These are phyloP conservation scores for Porites lobata DNA, from an alignment of 92 coral and sea anemone species.

Conservation along the genomic window DNA sequence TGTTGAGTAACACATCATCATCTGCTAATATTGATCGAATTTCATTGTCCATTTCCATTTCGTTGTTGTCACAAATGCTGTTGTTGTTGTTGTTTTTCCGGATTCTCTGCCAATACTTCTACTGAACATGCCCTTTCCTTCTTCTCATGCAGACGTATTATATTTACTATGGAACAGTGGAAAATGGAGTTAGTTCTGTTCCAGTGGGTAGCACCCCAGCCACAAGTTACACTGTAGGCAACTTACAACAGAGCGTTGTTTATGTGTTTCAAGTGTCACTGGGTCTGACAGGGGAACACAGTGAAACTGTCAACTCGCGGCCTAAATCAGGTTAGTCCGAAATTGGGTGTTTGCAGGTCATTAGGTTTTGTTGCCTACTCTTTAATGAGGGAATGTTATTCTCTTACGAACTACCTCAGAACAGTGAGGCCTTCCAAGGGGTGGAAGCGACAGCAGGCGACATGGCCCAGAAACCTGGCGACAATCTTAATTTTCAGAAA, in stretches of 20 bases:
- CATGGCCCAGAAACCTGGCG: no score
- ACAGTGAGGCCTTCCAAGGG: no score
- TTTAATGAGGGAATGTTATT: no score
- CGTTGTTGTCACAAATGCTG: no score
- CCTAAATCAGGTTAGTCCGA: constrained; percentile 28
- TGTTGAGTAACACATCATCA: no score
- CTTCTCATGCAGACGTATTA: constrained; percentile 31
- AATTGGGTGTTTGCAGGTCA: background rate
- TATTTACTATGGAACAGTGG: constrained; percentile 38
- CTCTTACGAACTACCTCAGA: no score
- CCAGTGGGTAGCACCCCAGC: constrained; percentile 27
- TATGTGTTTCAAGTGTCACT: constrained; percentile 62
- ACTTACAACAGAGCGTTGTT: constrained; percentile 15
- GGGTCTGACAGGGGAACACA: constrained; percentile 38
- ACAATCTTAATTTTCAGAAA: no score
- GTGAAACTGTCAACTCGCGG: constrained; percentile 37
- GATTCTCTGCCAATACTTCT: background rate
- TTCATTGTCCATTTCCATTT: no score
- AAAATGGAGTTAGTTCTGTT: constrained; percentile 3
- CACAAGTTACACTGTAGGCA: background rate
- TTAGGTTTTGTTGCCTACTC: no score
- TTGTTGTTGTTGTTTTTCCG: background rate
- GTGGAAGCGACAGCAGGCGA: no score
- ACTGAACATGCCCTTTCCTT: background rate
- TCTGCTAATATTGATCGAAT: no score